Evolutionary conservation across 2,113 vertebrate genomes (phyloP).

Genomic region (Etheostoma spectabile): DNA sequence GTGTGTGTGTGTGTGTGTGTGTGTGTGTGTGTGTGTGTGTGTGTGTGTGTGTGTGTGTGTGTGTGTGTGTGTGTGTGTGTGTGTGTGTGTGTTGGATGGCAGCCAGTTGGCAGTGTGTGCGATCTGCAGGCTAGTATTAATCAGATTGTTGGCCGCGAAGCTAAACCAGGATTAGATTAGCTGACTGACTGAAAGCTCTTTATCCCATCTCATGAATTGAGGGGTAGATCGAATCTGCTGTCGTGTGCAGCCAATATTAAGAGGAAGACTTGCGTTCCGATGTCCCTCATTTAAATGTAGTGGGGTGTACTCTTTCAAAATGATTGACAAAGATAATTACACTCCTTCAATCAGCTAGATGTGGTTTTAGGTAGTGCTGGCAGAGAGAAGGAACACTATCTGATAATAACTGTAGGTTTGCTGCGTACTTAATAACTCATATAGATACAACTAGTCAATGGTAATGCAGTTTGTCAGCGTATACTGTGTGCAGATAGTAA

Average conservation of each 20-base stretch:
- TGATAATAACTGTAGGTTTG: constrained; percentile 12
- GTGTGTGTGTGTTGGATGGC: constrained; percentile 31
- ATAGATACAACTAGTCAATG: not conserved
- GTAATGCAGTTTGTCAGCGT: not conserved
- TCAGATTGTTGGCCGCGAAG: constrained; percentile 70
- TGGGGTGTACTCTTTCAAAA: constrained; percentile 24
- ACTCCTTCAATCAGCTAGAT: constrained; percentile 17
- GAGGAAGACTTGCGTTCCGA: constrained; percentile 5
- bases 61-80: not conserved
- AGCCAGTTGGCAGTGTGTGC: constrained; percentile 59
- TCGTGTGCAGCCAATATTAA: not conserved
- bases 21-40: not conserved
- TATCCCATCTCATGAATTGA: constrained; percentile 51
- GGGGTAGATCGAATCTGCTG: constrained; percentile 42
- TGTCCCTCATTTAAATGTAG: constrained; percentile 16
- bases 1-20: constrained; percentile 6
- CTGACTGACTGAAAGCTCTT: constrained; percentile 60
- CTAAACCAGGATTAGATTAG: constrained; percentile 68
- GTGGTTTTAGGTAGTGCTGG: constrained; percentile 34
- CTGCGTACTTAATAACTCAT: not conserved
- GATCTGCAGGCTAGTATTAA: constrained; percentile 68
- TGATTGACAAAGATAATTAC: constrained; percentile 35
- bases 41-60: not conserved
- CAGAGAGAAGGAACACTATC: not conserved
- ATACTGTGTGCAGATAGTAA: not conserved